phyloP scores from a whole-genome alignment of 2,888 invertebrate species.

The Deroplatys truncata region DNA sequence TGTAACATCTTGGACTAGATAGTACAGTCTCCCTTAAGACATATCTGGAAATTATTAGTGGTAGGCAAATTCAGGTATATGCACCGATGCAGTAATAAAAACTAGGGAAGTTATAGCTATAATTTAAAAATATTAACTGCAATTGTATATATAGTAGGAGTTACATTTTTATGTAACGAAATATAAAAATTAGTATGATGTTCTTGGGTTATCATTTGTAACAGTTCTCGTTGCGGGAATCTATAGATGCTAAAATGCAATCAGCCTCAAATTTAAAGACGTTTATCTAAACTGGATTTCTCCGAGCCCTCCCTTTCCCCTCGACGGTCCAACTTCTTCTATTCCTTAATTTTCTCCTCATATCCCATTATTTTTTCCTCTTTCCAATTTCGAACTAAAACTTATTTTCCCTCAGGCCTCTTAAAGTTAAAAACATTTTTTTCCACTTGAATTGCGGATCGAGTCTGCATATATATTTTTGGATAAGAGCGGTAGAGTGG shows the following conservation, averaged over 20 bases:
- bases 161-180: too few species aligned
- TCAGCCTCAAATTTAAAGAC: background rate
- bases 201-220: too few species aligned
- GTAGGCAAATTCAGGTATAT: too few species aligned
- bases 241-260: background rate
- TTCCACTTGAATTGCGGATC: constrained; percentile 19
- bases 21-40: too few species aligned
- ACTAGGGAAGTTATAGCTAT: too few species aligned
- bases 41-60: too few species aligned
- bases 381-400: constrained; percentile 3
- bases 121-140: too few species aligned
- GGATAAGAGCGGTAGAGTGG: background rate
- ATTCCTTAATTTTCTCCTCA: constrained; percentile 8
- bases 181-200: too few species aligned
- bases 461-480: constrained; percentile 3
- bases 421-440: constrained; percentile 21
- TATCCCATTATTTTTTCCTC: constrained; percentile 16
- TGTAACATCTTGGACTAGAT: too few species aligned
- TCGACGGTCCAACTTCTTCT: background rate
- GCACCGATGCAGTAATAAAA: too few species aligned
- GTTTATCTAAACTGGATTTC: background rate
- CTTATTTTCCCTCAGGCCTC: constrained; percentile 15
- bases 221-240: too few species aligned
- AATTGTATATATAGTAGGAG: too few species aligned
- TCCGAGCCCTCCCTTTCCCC: background rate